Evolutionary conservation across 2,797 vertebrate species (phyloP), one percentile per base, ranked within the genome.

Genomic region (Bufotes viridis): DNA sequence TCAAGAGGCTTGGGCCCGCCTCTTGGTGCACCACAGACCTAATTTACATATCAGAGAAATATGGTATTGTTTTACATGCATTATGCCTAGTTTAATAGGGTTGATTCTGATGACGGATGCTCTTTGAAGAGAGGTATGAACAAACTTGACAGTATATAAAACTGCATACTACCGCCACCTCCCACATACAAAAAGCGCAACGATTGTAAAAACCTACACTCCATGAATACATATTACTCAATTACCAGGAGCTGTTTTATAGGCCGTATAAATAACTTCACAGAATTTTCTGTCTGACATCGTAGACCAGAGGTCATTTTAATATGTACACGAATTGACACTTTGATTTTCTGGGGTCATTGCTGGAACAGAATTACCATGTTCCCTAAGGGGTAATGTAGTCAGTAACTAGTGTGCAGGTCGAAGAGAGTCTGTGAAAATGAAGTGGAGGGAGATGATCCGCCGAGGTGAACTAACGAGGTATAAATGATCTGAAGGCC

Each of bases 281-380:
- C 24, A n/a, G 29, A 51, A 51, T 81, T 63, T 29, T 49, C 24
- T 34, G 24, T 81, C 29, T 81, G 79, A 81, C 60, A 51, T 18
- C 7, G n/a, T 15, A 49, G 80, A 51, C 12, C 80, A 67, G 34
- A 67, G 80, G 80, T 65, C 80, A 65, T 49, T 53, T 53, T 65
- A 67, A 67, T 81, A 63, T 58, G 15, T 81, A 61, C 18, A 81
- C 17, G 51, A 67, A 17, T 61, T 51, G 34, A 34, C 34, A 42
- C 58, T 82, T 82, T 82, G 60, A 82, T 63, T 67, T 63, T 61
- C 61, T 82, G 60, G 80, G 81, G 81, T 82, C 81, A 69, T 69
- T 51, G 80, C 58, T n/a, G n/a, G 9, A 82, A n/a, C 15, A 49
- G 63, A 82, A 82, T 82, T 82, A 82, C 81, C n/a, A 10, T 1